Base-by-base conservation (phyloP, 1,140 invertebrate genomes). In the Maniola jurtina region DNA sequence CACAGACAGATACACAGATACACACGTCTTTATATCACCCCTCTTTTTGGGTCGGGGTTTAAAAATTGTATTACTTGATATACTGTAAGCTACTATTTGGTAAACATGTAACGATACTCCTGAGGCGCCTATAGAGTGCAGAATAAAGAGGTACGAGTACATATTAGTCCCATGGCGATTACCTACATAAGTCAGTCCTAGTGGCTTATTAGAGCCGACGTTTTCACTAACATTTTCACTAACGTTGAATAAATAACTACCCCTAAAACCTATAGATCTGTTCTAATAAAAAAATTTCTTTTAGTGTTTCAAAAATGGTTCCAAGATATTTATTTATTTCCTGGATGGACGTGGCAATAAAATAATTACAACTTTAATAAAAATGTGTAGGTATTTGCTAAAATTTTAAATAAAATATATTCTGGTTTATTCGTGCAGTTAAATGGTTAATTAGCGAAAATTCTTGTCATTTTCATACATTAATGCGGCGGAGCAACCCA, bases 401-500 rank as follows among this genome's bases (percentile, higher is more conserved):
- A 25, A 25, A 25, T 25, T 40, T 40, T 3, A 9, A 40, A 9
- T 40, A 40, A 40, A 40, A 3, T 40, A 11, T 40, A 40, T 40
- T 45, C 13, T 6, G 42, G 9, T 45, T 45, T 45, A 45, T 45
- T 45, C 42, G 42, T 45, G 42, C 13, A 45, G 42, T 11, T 45
- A 45, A 45, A 45, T 45, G 9, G 9, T 61, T 61, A 16, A 61
- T 48, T 14, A 14, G 25, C 48, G 38, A 50, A 61, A 61, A 48
- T 48, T 48, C 45, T 33, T 61, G 13, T 34, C 58, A 47, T 60
- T 60, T 61, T 61, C 58, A 48, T 45, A 50, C 58, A 42, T 48
- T 42, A 61, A 61, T 48, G 58, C 58, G 58, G 58, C 10, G 14
- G 16, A 35, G 45, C 45, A 33, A 35, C 42, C 25, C 0, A n/a